Base-by-base conservation (phyloP, 2,888 invertebrate species). In the Neoascia interrupta region DNA sequence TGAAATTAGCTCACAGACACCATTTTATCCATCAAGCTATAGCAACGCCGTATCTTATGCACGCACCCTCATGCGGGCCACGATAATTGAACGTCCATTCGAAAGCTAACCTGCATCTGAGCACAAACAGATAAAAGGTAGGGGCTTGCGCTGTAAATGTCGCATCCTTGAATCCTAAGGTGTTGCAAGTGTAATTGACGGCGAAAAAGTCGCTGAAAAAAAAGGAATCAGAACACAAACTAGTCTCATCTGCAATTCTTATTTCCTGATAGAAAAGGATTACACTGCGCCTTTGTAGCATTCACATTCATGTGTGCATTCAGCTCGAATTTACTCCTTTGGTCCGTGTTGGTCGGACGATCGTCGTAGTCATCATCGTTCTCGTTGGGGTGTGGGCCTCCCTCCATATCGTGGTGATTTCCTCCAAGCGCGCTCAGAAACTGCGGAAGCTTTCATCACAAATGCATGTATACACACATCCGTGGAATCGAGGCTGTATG, bases 391-490 rank as follows among this genome's bases (percentile, higher is more conserved):
- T n/a, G n/a, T n/a, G n/a, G n/a, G n/a, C n/a, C n/a, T n/a, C n/a
- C n/a, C n/a, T n/a, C n/a, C n/a, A n/a, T n/a, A n/a, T n/a, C 31
- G n/a, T 6, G 28, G 23, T 31, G n/a, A n/a, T 47, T 79, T 60
- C 21, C 64, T 60, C 53, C 66, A 72, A 79, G 68, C 73, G 73
- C 36, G 72, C 72, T 66, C 66, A 60, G n/a, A 64, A 61, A 76
- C 66, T 73, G 68, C 73, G 79, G 66, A 66, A 79, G 72, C 72
- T 73, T 73, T 79, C 72, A 76, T 72, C 72, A 66, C 70, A 76
- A 76, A 64, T 64, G 64, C 70, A 70, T 54, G 58, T 41, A 56
- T 49, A 15, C 56, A 43, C 16, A 18, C 34, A 41, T 11, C n/a
- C 45, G 37, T 64, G 43, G 64, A 53, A 53, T 51, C 37, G 63